Evolutionary conservation across 2,113 vertebrate species (phyloP).

Genomic region (Sorex fumeus): DNA sequence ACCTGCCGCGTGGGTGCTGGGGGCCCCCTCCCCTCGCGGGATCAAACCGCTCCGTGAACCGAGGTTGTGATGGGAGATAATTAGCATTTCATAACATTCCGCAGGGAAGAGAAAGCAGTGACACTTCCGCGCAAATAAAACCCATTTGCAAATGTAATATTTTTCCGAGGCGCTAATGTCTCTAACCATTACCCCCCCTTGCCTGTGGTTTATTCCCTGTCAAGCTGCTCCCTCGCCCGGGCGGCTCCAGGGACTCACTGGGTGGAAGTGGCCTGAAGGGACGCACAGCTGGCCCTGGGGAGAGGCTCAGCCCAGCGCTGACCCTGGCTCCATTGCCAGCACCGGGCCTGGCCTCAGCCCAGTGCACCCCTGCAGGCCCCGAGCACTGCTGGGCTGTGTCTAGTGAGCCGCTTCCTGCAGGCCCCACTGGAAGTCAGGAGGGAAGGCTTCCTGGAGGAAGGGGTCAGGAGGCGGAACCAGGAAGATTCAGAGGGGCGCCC

Average conservation of each 20-base stretch:
- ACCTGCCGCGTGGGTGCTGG: not conserved
- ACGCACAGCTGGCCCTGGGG: too few species aligned
- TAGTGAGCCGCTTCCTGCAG: too few species aligned
- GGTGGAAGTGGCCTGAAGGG: not conserved
- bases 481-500: not conserved
- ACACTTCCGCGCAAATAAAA: conserved; percentile 77
- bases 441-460: not conserved
- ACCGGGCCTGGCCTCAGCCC: fast-evolving
- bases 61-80: conserved; percentile 80
- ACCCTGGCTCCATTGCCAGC: too few species aligned
- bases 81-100: conserved; percentile 81
- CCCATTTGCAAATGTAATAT: conserved; percentile 77
- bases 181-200: conserved; percentile 44
- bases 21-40: not conserved
- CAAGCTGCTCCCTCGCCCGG: not conserved
- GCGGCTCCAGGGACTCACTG: not conserved
- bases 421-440: not conserved
- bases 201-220: conserved; percentile 42
- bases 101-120: conserved; percentile 59
- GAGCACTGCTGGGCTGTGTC: too few species aligned
- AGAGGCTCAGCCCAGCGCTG: too few species aligned
- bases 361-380: too few species aligned
- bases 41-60: conserved; percentile 56
- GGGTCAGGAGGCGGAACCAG: not conserved
- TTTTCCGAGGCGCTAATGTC: conserved; percentile 67